phyloP scores from a whole-genome alignment of 1,140 invertebrate genomes.

The Drosophila rufa region DNA sequence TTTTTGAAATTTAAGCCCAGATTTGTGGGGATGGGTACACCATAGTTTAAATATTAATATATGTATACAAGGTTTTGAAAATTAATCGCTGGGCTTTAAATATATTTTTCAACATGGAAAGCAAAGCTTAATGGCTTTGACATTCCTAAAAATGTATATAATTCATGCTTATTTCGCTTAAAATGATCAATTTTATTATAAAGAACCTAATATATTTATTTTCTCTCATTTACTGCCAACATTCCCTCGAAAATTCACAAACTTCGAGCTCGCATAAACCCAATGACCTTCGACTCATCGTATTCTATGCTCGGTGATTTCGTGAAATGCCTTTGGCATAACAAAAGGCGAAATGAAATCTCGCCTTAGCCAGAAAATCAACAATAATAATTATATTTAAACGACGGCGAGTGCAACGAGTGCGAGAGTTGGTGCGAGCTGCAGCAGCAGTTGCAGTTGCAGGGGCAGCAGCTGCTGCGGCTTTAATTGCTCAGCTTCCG shows the following conservation, averaged over 20 bases:
- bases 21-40: too few species aligned
- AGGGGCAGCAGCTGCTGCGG: slow-evolving; percentile 33
- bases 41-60: too few species aligned
- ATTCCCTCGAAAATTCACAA: background rate
- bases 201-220: background rate
- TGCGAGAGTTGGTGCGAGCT: slow-evolving; percentile 23
- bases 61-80: too few species aligned
- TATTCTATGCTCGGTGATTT: slow-evolving; percentile 15
- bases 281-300: slow-evolving; percentile 21
- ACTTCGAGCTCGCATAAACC: background rate
- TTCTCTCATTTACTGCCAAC: background rate
- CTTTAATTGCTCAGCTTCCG: slow-evolving; percentile 80
- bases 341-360: slow-evolving; percentile 3
- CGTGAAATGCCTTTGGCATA: slow-evolving; percentile 6
- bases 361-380: slow-evolving; percentile 33
- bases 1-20: too few species aligned
- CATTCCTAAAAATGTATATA: too few species aligned
- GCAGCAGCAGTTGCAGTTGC: slow-evolving; percentile 38
- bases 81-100: too few species aligned
- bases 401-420: slow-evolving; percentile 2
- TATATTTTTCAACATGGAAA: too few species aligned
- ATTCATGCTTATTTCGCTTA: too few species aligned
- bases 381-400: slow-evolving; percentile 35
- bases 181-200: too few species aligned
- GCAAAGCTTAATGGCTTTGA: too few species aligned